Conservation (phyloP, 2,797 vertebrate genomes). For the Acanthornis magna region DNA sequence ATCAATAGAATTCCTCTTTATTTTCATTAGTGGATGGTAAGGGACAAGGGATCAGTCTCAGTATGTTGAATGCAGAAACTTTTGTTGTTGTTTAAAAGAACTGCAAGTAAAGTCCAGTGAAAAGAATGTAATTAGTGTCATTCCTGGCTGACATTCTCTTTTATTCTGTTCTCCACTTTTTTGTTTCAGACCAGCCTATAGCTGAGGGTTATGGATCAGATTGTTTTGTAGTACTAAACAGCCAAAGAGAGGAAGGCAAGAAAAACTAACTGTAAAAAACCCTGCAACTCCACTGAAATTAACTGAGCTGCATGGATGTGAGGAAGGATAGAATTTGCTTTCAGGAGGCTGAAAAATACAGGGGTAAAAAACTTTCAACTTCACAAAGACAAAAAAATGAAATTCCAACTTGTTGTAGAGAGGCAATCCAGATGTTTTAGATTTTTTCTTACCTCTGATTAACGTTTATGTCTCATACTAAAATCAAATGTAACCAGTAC, state of each 20-base stretch:
- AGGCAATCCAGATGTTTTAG: background rate
- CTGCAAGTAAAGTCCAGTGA: background rate
- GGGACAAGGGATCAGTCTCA: background rate
- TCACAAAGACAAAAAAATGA: background rate
- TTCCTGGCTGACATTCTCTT: background rate
- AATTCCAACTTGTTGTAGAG: background rate
- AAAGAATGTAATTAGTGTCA: constrained; percentile 48
- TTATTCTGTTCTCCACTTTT: background rate
- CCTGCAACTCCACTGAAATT: background rate
- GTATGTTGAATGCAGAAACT: background rate
- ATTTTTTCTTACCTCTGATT: background rate
- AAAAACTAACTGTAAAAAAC: background rate
- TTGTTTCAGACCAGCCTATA: background rate
- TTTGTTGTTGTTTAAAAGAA: background rate
- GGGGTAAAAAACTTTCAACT: background rate
- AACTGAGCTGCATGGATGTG: background rate
- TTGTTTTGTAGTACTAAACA: background rate
- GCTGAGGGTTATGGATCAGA: background rate
- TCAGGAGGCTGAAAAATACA: background rate
- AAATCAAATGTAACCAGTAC: background rate
- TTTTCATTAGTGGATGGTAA: constrained; percentile 7
- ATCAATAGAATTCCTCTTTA: constrained; percentile 27
- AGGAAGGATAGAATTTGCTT: background rate
- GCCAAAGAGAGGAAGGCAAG: background rate
- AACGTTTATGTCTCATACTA: background rate